Evolutionary conservation across 2,113 vertebrate species (phyloP).

Genomic region (Pleuronectes platessa): DNA sequence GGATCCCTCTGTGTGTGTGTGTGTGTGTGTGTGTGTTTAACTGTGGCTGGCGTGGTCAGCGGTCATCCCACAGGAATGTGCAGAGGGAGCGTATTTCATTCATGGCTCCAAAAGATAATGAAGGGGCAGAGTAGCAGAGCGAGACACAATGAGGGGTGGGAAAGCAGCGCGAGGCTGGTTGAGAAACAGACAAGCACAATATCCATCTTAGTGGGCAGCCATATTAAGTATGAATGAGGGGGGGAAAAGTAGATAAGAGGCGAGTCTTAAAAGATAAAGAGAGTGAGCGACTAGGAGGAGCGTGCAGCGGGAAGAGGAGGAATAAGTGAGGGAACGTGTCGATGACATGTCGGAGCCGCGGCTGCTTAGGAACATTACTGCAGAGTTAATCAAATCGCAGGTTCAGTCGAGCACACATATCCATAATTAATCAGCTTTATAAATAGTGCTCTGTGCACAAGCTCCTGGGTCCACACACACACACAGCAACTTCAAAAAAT

Average conservation of each 20-base stretch:
- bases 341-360: slow-evolving; percentile 36
- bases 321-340: slow-evolving; percentile 52
- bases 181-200: slow-evolving; percentile 56
- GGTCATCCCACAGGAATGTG: slow-evolving; percentile 77
- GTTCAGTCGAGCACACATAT: slow-evolving; percentile 70
- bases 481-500: slow-evolving; percentile 24
- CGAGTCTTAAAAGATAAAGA: slow-evolving; percentile 48
- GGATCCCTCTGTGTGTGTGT: slow-evolving; percentile 29
- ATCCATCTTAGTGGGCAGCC: slow-evolving; percentile 61
- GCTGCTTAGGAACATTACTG: slow-evolving; percentile 50
- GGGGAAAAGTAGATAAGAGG: slow-evolving; percentile 53
- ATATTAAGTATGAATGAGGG: slow-evolving; percentile 67
- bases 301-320: slow-evolving; percentile 24
- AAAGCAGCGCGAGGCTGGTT: slow-evolving; percentile 43
- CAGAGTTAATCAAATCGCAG: slow-evolving; percentile 63
- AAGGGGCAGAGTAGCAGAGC: slow-evolving; percentile 66
- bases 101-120: slow-evolving; percentile 70
- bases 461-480: slow-evolving; percentile 28
- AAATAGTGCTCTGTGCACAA: slow-evolving; percentile 58
- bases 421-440: slow-evolving; percentile 74
- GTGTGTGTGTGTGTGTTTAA: slow-evolving; percentile 47
- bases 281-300: slow-evolving; percentile 27
- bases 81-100: slow-evolving; percentile 74
- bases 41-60: slow-evolving; percentile 59
- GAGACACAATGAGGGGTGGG: slow-evolving; percentile 69